Conservation (phyloP, 2,797 vertebrate species). For the Cuculus canorus region DNA sequence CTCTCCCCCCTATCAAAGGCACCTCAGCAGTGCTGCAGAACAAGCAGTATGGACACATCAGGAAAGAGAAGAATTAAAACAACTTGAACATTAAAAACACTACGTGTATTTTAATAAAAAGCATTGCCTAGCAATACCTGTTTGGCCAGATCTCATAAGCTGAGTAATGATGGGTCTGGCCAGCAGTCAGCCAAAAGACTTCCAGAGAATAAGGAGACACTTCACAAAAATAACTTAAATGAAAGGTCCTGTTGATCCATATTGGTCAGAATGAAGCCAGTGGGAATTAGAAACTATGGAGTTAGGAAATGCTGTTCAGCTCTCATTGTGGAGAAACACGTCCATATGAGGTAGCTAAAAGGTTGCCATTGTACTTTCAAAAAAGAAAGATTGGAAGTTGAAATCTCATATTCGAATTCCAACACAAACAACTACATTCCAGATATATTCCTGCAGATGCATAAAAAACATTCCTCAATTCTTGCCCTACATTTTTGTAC, state of each 20-base stretch:
- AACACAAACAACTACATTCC: neutral
- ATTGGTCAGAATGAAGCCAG: neutral
- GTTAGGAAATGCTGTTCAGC: neutral
- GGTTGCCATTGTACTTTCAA: neutral
- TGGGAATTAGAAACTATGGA: neutral
- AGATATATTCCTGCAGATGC: neutral
- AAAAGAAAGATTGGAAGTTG: neutral
- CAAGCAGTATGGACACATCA: accelerated
- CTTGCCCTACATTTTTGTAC: neutral
- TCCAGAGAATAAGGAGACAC: neutral
- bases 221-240: neutral
- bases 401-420: neutral
- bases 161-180: neutral
- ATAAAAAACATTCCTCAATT: neutral
- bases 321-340: neutral
- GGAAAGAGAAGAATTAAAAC: neutral
- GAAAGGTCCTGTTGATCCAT: neutral
- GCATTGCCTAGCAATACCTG: neutral
- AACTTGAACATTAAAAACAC: neutral
- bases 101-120: neutral
- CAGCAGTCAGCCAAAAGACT: neutral
- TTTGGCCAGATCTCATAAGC: neutral
- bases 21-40: neutral
- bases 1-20: neutral
- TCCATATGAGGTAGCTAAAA: neutral